Percentiles rank a stretch among this genome's conserved stretches.
Evolutionary conservation across 2,797 vertebrate genomes (phyloP).

Genomic region (Brachyrhaphis roseni): DNA sequence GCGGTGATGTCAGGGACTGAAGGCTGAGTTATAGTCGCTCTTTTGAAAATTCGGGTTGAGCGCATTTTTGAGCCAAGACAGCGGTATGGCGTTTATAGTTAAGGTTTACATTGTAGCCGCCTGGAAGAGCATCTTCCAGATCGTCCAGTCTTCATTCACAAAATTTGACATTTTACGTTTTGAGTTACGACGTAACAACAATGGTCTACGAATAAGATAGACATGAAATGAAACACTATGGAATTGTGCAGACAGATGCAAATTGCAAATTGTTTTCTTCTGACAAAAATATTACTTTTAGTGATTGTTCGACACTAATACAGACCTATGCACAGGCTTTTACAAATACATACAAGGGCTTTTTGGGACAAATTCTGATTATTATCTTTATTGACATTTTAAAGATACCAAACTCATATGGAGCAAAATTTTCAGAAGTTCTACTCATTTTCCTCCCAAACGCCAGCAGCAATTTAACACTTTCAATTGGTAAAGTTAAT

Average conservation of each 20-base stretch:
- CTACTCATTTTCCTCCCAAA: constrained; percentile 7
- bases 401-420: neutral
- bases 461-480: constrained; percentile 35
- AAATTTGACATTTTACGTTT: neutral
- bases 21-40: too few relatives aligned
- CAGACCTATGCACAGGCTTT: neutral
- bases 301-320: neutral
- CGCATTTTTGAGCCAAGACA: too few relatives aligned
- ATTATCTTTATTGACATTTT: neutral
- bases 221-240: neutral
- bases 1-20: too few relatives aligned
- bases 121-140: too few relatives aligned
- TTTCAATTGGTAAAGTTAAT: constrained; percentile 43
- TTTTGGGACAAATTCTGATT: neutral
- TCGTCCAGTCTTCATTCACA: neutral
- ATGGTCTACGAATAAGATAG: neutral
- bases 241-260: neutral
- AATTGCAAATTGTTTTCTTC: neutral
- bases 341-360: neutral
- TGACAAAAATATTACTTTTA: neutral
- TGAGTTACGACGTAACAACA: neutral
- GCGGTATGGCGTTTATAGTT: too few relatives aligned
- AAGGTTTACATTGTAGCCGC: too few relatives aligned
- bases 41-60: too few relatives aligned
- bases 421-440: constrained; percentile 10